phyloP scores from a whole-genome alignment of 37 sponge, comb jelly and placozoan genomes.

The Crambe crambe region DNA sequence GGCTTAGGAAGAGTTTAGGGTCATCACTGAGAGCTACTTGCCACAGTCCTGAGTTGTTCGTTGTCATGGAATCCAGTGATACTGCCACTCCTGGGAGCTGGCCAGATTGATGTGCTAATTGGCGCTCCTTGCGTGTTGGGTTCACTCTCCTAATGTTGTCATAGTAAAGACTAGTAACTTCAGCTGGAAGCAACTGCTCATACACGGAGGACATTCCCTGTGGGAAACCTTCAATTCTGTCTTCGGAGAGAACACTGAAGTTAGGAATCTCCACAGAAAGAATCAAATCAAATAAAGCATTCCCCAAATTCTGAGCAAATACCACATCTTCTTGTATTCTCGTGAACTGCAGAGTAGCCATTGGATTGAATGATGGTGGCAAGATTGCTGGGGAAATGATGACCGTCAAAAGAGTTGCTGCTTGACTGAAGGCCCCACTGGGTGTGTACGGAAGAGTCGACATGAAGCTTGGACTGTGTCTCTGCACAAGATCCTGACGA shows the following conservation, averaged over 20 bases:
- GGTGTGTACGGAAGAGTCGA: constrained; percentile 45
- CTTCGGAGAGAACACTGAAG: constrained; percentile 21
- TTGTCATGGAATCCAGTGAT: constrained; percentile 14
- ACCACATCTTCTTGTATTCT: constrained; percentile 43
- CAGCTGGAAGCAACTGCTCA: constrained; percentile 30
- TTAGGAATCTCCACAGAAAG: constrained; percentile 31
- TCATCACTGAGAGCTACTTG: constrained; percentile 70
- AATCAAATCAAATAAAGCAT: constrained; percentile 34
- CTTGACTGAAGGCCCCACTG: constrained; percentile 53
- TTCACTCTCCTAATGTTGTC: constrained; percentile 33
- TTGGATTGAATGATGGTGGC: constrained; percentile 34
- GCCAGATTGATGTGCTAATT: constrained; percentile 12
- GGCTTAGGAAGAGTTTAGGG: constrained; percentile 26
- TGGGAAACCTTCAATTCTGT: constrained; percentile 51
- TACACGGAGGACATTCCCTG: not conserved
- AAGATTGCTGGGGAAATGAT: constrained; percentile 41
- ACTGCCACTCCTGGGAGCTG: constrained; percentile 66
- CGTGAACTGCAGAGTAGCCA: constrained; percentile 20
- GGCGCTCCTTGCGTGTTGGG: constrained; percentile 22
- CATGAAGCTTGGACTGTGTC: not conserved
- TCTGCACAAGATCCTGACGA: constrained; percentile 18
- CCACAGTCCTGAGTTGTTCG: constrained; percentile 47
- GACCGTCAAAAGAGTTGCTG: constrained; percentile 22
- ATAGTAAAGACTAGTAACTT: constrained; percentile 29
- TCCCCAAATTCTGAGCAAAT: constrained; percentile 46